Base-by-base conservation (phyloP, 2,113 vertebrate species). In the Triplophysa tibetana region DNA sequence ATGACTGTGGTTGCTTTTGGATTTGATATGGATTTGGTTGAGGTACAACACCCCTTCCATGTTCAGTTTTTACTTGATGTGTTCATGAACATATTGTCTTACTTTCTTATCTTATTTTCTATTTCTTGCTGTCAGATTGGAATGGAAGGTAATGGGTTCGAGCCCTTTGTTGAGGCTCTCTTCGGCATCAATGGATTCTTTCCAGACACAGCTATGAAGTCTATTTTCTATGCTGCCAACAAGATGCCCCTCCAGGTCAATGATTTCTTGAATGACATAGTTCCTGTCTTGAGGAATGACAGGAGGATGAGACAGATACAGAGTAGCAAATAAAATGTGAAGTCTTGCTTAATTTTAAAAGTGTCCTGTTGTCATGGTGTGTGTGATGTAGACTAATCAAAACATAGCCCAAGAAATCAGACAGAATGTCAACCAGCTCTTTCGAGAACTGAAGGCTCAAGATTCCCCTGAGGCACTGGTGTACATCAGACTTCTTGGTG, bases 131-230 rank as follows among this genome's bases (percentile, higher is more conserved):
- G 81, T 67, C 43, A 99, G 97, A 87, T 99, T 86, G 96, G 96
- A 45, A 86, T 98, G 85, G 95, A 97, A 74, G 96, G 96, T 58
- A 95, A 94, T 77, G 94, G 93, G 8, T 95, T 98, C 87, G 96
- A 98, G 83, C 96, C 96, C 81, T 94, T 94, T 0, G 29, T 98
- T 50, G 96, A 98, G 70, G 94, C 95, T 3, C 86, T 98, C 70
- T 98, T 99, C 88, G 97, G 97, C 81, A 85, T 93, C 6, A 87
- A 93, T 75, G 97, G 97, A 8, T 97, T 98, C 89, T 98, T 99
- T 87, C 97, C 96, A 8, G 94, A 98, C 83, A 94, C 92, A 8
- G 89, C 91, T 79, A 90, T 92, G 90, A 96, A 94, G 86, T 94
- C 95, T 54, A 88, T 96, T 84, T 98, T 95, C 81, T 97, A 94